Conservation (phyloP, 2,113 vertebrate species). For the Scomber japonicus region DNA sequence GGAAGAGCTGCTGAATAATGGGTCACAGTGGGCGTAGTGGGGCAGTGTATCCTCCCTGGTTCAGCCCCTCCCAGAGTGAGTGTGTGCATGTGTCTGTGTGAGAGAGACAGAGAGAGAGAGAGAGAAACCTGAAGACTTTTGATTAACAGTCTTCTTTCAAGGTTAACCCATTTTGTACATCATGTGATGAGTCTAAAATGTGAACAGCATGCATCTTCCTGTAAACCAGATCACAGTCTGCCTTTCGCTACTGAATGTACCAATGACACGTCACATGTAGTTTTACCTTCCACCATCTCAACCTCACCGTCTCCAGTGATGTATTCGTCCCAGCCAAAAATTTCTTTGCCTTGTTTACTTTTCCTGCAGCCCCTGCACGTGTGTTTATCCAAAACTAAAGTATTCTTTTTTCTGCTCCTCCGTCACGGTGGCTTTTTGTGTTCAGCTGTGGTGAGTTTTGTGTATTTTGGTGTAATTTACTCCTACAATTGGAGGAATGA, state of each 20-base stretch:
- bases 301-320: constrained; percentile 43
- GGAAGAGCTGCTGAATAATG: constrained; percentile 84
- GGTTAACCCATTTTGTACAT: background rate
- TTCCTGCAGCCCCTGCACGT: constrained; percentile 71
- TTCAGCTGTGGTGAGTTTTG: constrained; percentile 78
- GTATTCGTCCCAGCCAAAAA: constrained; percentile 40
- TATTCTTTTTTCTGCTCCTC: constrained; percentile 67
- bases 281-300: constrained; percentile 34
- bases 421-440: constrained; percentile 78
- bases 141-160: constrained; percentile 8
- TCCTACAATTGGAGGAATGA: constrained; percentile 80
- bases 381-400: constrained; percentile 80
- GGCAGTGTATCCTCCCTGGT: constrained; percentile 58
- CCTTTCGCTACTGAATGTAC: too few species aligned
- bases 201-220: background rate
- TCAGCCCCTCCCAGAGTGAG: constrained; percentile 50
- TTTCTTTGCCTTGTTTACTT: constrained; percentile 73
- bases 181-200: constrained; percentile 23
- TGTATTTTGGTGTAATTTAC: constrained; percentile 83
- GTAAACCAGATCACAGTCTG: background rate
- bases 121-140: constrained; percentile 37
- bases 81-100: constrained; percentile 32
- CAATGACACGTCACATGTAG: background rate
- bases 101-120: background rate
- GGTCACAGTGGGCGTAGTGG: constrained; percentile 71